Percentiles rank a stretch among this genome's conserved stretches.
These are phyloP conservation scores for Montipora efflorescens DNA, from an alignment of 64 coral and sea anemone species.

Conservation along the genomic window DNA sequence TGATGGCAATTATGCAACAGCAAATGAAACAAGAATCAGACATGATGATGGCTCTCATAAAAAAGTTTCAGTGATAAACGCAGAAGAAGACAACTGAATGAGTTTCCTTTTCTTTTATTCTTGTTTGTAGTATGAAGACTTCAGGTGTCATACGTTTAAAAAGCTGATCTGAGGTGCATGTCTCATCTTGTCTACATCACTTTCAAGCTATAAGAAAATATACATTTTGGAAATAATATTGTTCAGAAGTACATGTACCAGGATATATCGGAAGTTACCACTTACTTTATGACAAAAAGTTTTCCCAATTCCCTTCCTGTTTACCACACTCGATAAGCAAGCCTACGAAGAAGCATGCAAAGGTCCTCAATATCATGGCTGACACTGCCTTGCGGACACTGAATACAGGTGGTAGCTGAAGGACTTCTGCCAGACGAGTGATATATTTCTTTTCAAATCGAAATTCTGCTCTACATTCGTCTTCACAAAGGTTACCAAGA, in stretches of 20 bases:
- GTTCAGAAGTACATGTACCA: neutral
- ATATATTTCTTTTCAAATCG: too few species aligned
- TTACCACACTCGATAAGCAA: constrained; percentile 18
- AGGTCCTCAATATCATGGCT: neutral
- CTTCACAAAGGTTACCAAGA: too few species aligned
- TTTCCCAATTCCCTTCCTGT: neutral
- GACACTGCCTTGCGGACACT: constrained; percentile 1
- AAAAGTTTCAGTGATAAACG: neutral
- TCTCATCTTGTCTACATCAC: neutral
- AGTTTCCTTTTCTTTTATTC: neutral
- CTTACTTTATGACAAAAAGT: too few species aligned
- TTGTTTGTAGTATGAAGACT: neutral
- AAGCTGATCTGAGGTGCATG: neutral
- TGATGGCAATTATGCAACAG: too few species aligned
- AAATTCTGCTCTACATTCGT: too few species aligned
- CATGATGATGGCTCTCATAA: neutral
- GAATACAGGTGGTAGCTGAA: neutral
- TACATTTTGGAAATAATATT: neutral
- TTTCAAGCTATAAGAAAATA: neutral
- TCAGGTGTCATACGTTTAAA: too few species aligned
- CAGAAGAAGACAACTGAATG: neutral
- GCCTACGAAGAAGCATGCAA: constrained; percentile 26
- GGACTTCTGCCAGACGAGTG: constrained; percentile 5
- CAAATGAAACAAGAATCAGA: neutral
- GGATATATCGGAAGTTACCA: too few species aligned